A percentile compares a stretch with the other conserved stretches of the same genome.
These are phyloP conservation scores for Scaptomyza graminum DNA, from an alignment of 1,140 invertebrate genomes.

Conservation along the genomic window DNA sequence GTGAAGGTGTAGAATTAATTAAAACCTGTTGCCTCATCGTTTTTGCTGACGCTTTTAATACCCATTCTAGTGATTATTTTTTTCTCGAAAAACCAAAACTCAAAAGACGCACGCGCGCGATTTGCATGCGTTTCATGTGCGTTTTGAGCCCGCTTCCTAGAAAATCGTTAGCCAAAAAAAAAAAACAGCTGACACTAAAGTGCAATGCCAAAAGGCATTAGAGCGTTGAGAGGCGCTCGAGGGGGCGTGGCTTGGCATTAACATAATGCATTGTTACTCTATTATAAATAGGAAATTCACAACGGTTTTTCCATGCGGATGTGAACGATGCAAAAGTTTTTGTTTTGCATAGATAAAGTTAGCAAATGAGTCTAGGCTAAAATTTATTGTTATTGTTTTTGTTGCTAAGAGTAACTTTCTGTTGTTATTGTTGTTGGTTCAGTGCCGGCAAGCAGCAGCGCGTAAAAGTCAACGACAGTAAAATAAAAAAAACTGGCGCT, in stretches of 20 bases:
- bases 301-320: conserved; percentile 42
- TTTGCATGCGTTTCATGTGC: conserved; percentile 45
- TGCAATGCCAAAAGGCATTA: conserved; percentile 56
- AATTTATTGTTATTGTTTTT: conserved; percentile 29
- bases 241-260: conserved; percentile 37
- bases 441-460: conserved; percentile 60
- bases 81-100: conserved; percentile 20
- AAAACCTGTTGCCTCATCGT: conserved; percentile 45
- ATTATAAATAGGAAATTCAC: conserved; percentile 46
- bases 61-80: background rate
- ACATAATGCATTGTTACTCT: conserved; percentile 58
- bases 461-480: conserved; percentile 80
- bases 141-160: conserved; percentile 3
- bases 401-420: conserved; percentile 16
- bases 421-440: conserved; percentile 43
- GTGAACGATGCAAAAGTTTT: conserved; percentile 30
- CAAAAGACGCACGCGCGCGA: conserved; percentile 17
- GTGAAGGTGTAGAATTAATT: conserved; percentile 30
- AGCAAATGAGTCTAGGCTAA: conserved; percentile 46
- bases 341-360: conserved; percentile 72
- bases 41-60: conserved; percentile 1
- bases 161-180: background rate
- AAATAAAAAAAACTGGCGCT: conserved; percentile 59
- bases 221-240: conserved; percentile 59
- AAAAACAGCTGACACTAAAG: conserved; percentile 36